These are phyloP conservation scores for Alsophila aescularia DNA, from an alignment of 2,888 invertebrate species.

Conservation along the genomic window DNA sequence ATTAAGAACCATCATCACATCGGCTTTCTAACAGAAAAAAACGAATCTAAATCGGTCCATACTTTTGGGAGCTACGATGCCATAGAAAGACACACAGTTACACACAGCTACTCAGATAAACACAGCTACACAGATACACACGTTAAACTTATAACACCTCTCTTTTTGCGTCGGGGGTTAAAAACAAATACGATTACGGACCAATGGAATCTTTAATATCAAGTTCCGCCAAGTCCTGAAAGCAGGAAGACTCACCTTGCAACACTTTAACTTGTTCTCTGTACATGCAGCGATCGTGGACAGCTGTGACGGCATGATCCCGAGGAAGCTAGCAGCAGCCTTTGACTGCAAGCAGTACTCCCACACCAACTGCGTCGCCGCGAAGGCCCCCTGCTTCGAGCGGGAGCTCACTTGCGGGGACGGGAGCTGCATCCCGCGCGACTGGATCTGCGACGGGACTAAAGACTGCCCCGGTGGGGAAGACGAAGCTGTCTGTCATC, in stretches of 20 bases:
- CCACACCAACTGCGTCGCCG: constrained; percentile 83
- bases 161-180: no score
- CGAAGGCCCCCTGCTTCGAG: constrained; percentile 73
- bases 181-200: no score
- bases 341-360: constrained; percentile 87
- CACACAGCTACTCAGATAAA: no score
- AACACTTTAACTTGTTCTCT: not conserved
- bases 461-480: constrained; percentile 86
- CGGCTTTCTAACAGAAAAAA: no score
- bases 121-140: no score
- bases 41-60: no score
- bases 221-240: not conserved
- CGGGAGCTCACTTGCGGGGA: constrained; percentile 85
- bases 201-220: no score
- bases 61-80: no score
- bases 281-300: constrained; percentile 84
- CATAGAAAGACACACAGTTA: no score
- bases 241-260: not conserved
- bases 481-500: constrained; percentile 84
- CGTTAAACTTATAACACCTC: no score
- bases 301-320: constrained; percentile 85
- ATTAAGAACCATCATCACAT: no score
- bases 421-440: constrained; percentile 84
- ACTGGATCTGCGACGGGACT: constrained; percentile 87
- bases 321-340: constrained; percentile 80